A percentile compares a stretch with the other conserved stretches of the same genome.
phyloP scores from a whole-genome alignment of 1,140 invertebrate species.

The Mizuhopecten yessoensis region DNA sequence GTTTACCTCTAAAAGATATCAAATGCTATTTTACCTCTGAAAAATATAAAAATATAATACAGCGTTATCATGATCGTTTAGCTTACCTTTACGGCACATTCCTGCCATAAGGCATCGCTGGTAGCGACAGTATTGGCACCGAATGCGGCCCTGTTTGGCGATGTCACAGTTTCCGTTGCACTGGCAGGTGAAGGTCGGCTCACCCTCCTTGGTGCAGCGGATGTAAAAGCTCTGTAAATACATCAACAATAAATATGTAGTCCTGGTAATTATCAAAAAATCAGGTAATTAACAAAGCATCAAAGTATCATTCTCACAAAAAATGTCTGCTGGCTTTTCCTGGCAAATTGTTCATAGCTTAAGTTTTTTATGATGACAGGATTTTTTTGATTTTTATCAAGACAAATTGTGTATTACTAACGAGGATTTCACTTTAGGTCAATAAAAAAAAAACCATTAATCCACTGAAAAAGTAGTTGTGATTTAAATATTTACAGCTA shows the following conservation, averaged over 20 bases:
- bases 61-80: not conserved
- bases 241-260: not conserved
- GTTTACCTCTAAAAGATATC: no score
- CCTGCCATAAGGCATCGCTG: slow-evolving; percentile 99
- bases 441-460: no score
- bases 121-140: slow-evolving; percentile 99
- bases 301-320: not conserved
- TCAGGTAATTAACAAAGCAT: not conserved
- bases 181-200: slow-evolving; percentile 73
- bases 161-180: slow-evolving; percentile 78
- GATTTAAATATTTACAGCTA: no score
- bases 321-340: not conserved
- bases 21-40: no score
- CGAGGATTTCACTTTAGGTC: no score
- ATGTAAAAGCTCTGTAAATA: slow-evolving; percentile 80
- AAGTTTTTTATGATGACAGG: no score
- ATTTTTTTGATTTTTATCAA: no score
- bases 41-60: no score
- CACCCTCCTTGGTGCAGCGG: slow-evolving; percentile 78
- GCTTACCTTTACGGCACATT: slow-evolving; percentile 99
- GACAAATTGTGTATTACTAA: no score
- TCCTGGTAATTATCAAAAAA: not conserved
- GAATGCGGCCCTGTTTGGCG: slow-evolving; percentile 89
- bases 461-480: no score
- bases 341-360: not conserved